Evolutionary conservation across 2,888 invertebrate genomes (phyloP).

Genomic region (Drosophila infuscata): DNA sequence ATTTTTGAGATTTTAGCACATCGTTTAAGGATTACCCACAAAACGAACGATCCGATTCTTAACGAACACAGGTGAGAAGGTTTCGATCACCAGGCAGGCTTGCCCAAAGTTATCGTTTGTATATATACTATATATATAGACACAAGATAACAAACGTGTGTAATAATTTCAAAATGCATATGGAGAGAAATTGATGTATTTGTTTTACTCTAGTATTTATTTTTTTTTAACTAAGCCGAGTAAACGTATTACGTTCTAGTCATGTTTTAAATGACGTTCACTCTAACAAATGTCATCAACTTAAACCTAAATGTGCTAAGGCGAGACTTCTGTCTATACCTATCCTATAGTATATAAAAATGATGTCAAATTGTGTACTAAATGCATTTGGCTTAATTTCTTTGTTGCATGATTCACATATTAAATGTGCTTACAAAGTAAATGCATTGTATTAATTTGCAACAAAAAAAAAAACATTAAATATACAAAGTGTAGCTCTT

Average conservation of each 20-base stretch:
- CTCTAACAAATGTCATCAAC: neutral
- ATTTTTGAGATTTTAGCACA: slow-evolving; percentile 58
- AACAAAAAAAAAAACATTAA: neutral
- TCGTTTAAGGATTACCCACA: slow-evolving; percentile 50
- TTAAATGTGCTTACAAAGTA: neutral
- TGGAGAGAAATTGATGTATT: neutral
- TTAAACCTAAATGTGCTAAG: neutral
- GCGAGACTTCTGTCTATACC: neutral
- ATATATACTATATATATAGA: slow-evolving; percentile 1
- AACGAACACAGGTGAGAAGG: slow-evolving; percentile 65
- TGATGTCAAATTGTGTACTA: neutral
- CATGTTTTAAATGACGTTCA: neutral
- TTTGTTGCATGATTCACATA: slow-evolving; percentile 5
- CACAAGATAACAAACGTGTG: slow-evolving; percentile 25
- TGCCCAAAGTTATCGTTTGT: slow-evolving; percentile 17
- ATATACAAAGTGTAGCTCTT: neutral
- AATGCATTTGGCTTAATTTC: neutral
- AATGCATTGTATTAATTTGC: neutral
- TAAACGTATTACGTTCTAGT: too few relatives aligned
- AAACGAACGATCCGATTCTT: slow-evolving; percentile 58
- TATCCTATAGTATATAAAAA: neutral
- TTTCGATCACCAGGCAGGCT: slow-evolving; percentile 3
- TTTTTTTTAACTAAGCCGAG: too few relatives aligned
- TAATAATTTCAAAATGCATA: slow-evolving; percentile 7
- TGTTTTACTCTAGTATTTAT: neutral